A percentile compares a stretch with the other conserved stretches of the same genome.
Evolutionary conservation across 2,113 vertebrate genomes (phyloP).

Genomic region (Pristiophorus japonicus): DNA sequence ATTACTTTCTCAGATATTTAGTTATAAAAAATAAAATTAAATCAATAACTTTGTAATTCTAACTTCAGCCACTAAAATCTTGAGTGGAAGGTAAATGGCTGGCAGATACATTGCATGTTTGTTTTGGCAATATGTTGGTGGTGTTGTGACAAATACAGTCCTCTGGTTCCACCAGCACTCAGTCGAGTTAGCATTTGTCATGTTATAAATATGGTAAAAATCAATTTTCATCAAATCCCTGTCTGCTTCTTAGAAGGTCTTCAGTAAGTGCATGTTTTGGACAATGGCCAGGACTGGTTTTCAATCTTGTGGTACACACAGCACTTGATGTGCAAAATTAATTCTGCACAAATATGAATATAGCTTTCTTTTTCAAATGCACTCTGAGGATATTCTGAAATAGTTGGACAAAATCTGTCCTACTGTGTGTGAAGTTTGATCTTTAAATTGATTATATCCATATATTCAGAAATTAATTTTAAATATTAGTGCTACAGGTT

Average conservation of each 20-base stretch:
- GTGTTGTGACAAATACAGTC: neutral
- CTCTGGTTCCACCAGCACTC: neutral
- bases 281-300: too few species aligned
- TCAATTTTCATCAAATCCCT: slow-evolving; percentile 6
- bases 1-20: neutral
- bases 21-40: neutral
- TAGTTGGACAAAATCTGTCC: too few species aligned
- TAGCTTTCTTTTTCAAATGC: too few species aligned
- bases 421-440: too few species aligned
- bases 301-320: too few species aligned
- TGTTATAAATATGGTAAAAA: slow-evolving; percentile 11
- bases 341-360: too few species aligned
- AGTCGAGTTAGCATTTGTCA: neutral
- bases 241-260: neutral
- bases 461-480: too few species aligned
- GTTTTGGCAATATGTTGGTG: neutral
- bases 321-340: too few species aligned
- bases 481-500: too few species aligned
- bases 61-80: neutral
- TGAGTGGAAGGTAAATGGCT: neutral
- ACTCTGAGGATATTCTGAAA: too few species aligned
- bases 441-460: too few species aligned
- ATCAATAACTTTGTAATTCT: neutral
- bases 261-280: neutral
- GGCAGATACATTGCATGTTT: neutral